Percentiles rank a stretch among this genome's conserved stretches.
Evolutionary conservation across 1,140 invertebrate genomes (phyloP).

Genomic region (Lordiphosa clarofinis): DNA sequence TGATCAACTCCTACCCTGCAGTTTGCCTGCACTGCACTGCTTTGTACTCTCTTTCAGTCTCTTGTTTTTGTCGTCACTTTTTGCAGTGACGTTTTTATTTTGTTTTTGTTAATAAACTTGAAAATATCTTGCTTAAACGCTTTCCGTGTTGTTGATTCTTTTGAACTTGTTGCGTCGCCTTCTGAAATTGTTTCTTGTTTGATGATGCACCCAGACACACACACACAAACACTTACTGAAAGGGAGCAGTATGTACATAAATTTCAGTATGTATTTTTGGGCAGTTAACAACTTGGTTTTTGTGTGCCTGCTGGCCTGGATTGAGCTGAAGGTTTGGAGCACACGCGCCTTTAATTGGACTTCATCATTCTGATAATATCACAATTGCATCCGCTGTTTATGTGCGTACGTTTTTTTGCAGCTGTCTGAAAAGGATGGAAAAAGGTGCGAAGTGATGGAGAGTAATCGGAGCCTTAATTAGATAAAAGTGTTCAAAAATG

Average conservation of each 20-base stretch:
- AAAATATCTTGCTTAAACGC: conserved; percentile 44
- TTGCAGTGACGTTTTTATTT: conserved; percentile 30
- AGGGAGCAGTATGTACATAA: conserved; percentile 34
- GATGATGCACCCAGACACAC: too few species aligned
- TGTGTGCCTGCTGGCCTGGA: conserved; percentile 37
- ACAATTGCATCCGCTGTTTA: conserved; percentile 43
- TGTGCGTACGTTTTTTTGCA: conserved; percentile 17
- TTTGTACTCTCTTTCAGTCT: background rate
- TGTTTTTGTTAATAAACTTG: conserved; percentile 32
- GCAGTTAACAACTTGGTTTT: conserved; percentile 28
- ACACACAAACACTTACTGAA: conserved; percentile 27
- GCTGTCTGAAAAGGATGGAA: conserved; percentile 11
- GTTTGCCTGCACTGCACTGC: too few species aligned
- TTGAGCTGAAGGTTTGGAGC: conserved; percentile 25
- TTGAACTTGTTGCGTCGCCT: conserved; percentile 51
- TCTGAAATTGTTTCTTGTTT: conserved; percentile 26
- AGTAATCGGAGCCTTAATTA: background rate
- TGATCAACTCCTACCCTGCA: background rate
- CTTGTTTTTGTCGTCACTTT: conserved; percentile 24
- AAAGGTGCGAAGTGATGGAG: background rate
- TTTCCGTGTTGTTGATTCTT: conserved; percentile 48
- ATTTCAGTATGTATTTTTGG: conserved; percentile 23
- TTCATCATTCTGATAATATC: conserved; percentile 38
- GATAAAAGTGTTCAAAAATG: background rate
- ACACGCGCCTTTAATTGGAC: conserved; percentile 54